Conservation (phyloP, 1,140 invertebrate species). For the Trypoxylus dichotomus region DNA sequence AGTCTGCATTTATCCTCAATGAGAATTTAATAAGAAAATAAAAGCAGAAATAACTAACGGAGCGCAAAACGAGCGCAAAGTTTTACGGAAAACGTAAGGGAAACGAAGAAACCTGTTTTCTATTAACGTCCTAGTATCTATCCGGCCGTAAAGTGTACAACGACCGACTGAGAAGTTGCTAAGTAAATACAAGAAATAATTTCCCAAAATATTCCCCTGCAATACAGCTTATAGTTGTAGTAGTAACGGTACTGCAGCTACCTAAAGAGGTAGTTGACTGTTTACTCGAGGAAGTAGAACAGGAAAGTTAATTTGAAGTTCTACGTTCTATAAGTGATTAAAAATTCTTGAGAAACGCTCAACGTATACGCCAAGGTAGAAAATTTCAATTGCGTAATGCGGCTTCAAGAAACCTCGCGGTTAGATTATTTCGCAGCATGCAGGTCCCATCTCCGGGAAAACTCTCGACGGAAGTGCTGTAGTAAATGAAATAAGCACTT, state of each 20-base stretch:
- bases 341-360: background rate
- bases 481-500: background rate
- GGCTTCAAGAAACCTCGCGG: background rate
- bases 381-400: background rate
- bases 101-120: background rate
- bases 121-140: background rate
- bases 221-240: background rate
- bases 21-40: constrained; percentile 4
- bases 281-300: background rate
- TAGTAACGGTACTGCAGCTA: background rate
- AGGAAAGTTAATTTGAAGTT: background rate
- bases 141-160: background rate
- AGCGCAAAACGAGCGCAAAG: background rate
- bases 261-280: background rate
- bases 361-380: background rate
- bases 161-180: background rate
- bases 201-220: background rate
- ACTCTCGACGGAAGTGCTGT: background rate
- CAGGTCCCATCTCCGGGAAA: background rate
- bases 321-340: background rate
- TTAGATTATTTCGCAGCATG: background rate
- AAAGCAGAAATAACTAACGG: background rate
- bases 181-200: constrained; percentile 19
- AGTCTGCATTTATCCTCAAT: background rate
- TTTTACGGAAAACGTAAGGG: background rate